Base-by-base conservation (phyloP, 2,113 vertebrate genomes). In the Tachuris rubrigastra region DNA sequence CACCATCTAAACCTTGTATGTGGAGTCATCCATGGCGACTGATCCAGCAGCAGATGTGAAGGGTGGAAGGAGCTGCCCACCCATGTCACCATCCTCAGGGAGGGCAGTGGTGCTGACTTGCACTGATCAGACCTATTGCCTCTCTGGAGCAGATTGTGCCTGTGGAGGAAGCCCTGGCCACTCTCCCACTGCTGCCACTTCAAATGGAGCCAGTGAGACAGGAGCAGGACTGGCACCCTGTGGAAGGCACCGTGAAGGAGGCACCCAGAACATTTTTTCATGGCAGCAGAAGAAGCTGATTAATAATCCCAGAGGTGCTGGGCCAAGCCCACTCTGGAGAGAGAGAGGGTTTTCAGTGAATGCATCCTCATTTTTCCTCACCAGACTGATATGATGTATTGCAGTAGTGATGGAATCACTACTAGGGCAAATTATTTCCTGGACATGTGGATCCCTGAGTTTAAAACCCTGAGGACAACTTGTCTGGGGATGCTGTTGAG, bases 1-100 rank as follows among this genome's bases (percentile, higher is more conserved):
- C 4, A 31, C 14, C 42, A 17, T 8, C n/a, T 31, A 41, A 87
- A 31, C 20, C 28, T 81, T n/a, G 50, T 1, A 0, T 23, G 23
- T 42, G 80, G 44, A 76, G 42, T 39, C 19, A 23, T 41, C 41
- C 1, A 0, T 1, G 1, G 23, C 42, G n/a, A 30, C 0, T 1
- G 22, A 68, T 37, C 44, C 24, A n/a, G 58, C 12, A 73, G 18
- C 8, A 91, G 69, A 46, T 14, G 28, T 33, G 55, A 87, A 49
- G 31, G 23, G 46, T 71, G 50, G 28, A 21, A 23, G 69, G 52
- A 93, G 22, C 24, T 87, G 50, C 47, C 42, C 60, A 68, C n/a
- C 22, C 16, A 0, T 5, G 3, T 14, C 56, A 46, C 17, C 35
- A 13, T 33, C 50, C 12, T 17, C 65, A 62, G 42, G 35, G 44